Evolutionary conservation across 2,888 invertebrate species (phyloP), one percentile per base, ranked within the genome.

Genomic region (Marronus borbonicus): DNA sequence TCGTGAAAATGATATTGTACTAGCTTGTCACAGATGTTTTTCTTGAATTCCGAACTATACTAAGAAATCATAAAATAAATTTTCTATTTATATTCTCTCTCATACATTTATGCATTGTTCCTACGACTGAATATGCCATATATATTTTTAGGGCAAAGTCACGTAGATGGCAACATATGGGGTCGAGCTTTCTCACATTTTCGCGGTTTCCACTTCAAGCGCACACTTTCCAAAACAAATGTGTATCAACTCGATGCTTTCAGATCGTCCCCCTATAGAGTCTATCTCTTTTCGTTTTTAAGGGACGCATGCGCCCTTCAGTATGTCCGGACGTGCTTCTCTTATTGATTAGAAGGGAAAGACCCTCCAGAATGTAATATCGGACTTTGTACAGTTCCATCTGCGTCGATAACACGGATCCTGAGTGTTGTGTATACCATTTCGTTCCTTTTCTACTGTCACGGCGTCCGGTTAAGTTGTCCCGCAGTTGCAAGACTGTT

Each of bases 311-410:
- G 68, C 68, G 68, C 28, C 20, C 24, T 50, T 20, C 12, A 10
- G 8, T 28, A 14, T 28, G 39, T 50, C 50, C 68, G 49, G 68
- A 28, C 44, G 4, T 52, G 50, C 17, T 28, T 28, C 49, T 50
- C 68, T 50, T 68, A 68, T 68, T 52, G 68, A 68, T 68, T 68
- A 28, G 5, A 44, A 66, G 68, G 24, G 49, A 68, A 68, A 68
- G 50, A 68, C 68, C 49, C 50, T 50, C 28, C 55, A 66, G 44
- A 49, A 62, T 31, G 44, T 66, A 66, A 66, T 49, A 49, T 24
- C 20, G 66, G 49, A 66, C 49, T 44, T 44, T 20, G 31, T 17
- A 36, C n/a, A 20, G 24, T 49, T 14, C 20, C 44, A 49, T 49
- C 10, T 66, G 3, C 24, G 17, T 49, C 44, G 17, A 17, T 66